A percentile compares a stretch with the other conserved stretches of the same genome.
Evolutionary conservation across 2,888 invertebrate genomes (phyloP).

Genomic region (Protophormia terraenovae): DNA sequence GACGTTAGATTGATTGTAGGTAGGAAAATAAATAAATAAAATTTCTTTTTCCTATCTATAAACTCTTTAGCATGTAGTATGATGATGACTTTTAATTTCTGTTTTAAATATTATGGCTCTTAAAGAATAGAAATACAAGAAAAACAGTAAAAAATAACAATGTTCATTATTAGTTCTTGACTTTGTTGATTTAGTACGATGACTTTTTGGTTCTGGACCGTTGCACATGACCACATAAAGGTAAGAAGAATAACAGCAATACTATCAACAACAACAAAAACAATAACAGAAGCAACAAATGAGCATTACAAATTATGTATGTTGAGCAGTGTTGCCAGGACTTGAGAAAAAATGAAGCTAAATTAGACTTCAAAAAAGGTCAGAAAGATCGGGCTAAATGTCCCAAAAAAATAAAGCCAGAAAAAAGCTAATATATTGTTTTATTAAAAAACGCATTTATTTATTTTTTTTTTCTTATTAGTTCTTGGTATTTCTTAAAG

Average conservation of each 20-base stretch:
- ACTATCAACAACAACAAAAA: background rate
- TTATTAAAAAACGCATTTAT: too few species aligned
- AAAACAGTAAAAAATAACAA: background rate
- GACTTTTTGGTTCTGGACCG: conserved; percentile 48
- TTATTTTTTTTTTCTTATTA: too few species aligned
- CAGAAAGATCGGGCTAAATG: too few species aligned
- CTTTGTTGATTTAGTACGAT: conserved; percentile 45
- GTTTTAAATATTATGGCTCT: background rate
- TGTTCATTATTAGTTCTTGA: conserved; percentile 43
- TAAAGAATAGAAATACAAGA: background rate
- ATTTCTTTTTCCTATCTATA: background rate
- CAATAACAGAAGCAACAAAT: conserved; percentile 4
- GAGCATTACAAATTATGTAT: background rate
- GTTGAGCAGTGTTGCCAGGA: too few species aligned
- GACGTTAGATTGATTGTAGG: conserved; percentile 1
- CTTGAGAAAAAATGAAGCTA: too few species aligned
- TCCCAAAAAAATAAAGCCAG: too few species aligned
- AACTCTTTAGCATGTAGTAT: background rate
- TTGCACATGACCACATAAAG: conserved; percentile 52
- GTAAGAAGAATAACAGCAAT: background rate
- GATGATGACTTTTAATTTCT: conserved; percentile 41
- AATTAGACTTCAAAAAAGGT: too few species aligned
- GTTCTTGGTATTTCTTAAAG: too few species aligned
- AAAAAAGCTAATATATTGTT: too few species aligned
- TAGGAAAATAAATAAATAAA: background rate